Evolutionary conservation across 2,113 vertebrate species (phyloP), one percentile per base, ranked within the genome.

Genomic region (Cyanistes caeruleus): DNA sequence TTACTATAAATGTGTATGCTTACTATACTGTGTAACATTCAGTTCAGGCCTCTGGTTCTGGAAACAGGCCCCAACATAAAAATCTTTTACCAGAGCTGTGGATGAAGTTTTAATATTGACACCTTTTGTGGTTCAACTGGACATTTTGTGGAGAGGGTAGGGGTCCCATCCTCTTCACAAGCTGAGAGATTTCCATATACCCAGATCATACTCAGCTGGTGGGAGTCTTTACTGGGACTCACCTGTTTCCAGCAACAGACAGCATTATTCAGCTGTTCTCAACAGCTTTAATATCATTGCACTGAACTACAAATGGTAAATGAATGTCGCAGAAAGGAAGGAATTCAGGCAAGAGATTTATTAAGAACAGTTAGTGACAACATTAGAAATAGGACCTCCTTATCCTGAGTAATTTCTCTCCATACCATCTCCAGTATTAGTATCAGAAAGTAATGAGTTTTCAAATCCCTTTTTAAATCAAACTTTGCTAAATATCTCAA

Each of bases 11-110:
- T 24, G 11, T 31, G 12, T 12, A 15, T 6, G 20, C 51, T 77
- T 37, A 10, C 8, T 43, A 48, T 0, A 0, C 31, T 67, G n/a
- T 44, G 7, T 10, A 72, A 44, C 10, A 58, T 28, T 27, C 4
- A 0, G 15, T n/a, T 44, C 11, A 55, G 11, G 12, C 30, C 13
- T 60, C 64, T 73, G 16, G 11, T 10, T 64, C 17, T 55, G 31
- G 12, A 65, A 84, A 60, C 2, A 69, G 20, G 16, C 4, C 19
- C 5, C 5, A 7, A 12, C 11, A 30, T 23, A 28, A 55, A 48
- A 84, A 56, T 37, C 4, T n/a, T 72, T 35, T 10, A 13, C 37
- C 14, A 30, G 18, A 89, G 11, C 18, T 60, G 21, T 37, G 13
- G 7, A 15, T 87, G 31, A 69, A 60, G 7, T 58, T 70, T 70